A percentile compares a stretch with the other conserved stretches of the same genome.
These are phyloP conservation scores for Bubalus kerabau DNA, from an alignment of 2,113 vertebrate genomes.

Conservation along the genomic window DNA sequence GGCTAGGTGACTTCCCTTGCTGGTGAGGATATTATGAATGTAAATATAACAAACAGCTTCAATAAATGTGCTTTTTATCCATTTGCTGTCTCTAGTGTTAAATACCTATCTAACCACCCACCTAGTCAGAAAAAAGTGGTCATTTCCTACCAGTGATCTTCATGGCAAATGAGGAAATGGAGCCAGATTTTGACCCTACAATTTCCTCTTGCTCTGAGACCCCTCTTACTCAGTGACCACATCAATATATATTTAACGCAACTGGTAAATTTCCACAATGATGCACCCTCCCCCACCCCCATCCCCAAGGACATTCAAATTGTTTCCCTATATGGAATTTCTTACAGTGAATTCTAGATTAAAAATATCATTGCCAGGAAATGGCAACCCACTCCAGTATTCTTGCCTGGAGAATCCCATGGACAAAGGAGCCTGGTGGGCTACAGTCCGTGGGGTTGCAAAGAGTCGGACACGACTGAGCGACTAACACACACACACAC, in stretches of 20 bases:
- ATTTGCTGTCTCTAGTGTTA: neutral
- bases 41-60: neutral
- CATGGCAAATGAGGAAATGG: neutral
- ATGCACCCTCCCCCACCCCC: neutral
- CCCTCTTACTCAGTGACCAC: neutral
- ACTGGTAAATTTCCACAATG: neutral
- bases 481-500: neutral
- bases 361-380: conserved; percentile 28
- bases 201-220: neutral
- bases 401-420: neutral
- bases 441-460: neutral
- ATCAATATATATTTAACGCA: neutral
- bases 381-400: neutral
- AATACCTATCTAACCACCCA: neutral
- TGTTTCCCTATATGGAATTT: conserved; percentile 26
- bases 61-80: neutral
- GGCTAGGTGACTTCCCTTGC: neutral
- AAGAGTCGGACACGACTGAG: too few relatives aligned
- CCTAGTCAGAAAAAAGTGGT: neutral
- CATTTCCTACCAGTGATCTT: neutral
- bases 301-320: neutral
- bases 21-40: neutral
- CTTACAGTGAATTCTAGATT: conserved; percentile 9
- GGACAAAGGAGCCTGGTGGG: neutral
- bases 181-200: neutral